phyloP scores from a whole-genome alignment of 1,140 invertebrate species.

The Hermetia illucens region DNA sequence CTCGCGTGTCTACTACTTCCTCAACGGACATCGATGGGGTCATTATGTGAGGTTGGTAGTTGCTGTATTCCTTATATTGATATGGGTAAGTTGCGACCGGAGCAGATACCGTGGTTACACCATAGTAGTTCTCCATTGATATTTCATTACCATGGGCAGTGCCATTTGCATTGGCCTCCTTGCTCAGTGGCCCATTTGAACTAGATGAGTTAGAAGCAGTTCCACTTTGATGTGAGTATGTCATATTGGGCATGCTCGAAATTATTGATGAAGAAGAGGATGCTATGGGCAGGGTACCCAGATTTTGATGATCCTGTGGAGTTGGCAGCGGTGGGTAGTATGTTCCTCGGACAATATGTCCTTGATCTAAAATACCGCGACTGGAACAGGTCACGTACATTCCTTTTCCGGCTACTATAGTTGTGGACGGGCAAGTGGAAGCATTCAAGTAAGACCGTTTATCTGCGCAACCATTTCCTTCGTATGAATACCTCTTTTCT shows the following conservation, averaged over 20 bases:
- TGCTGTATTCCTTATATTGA: constrained; percentile 6
- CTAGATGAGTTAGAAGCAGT: neutral
- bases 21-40: constrained; percentile 15
- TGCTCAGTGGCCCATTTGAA: constrained; percentile 1
- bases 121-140: constrained; percentile 24
- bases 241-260: constrained; percentile 8
- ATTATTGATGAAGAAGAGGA: neutral
- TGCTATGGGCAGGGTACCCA: constrained; percentile 32
- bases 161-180: neutral
- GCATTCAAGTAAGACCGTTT: neutral
- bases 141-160: constrained; percentile 11
- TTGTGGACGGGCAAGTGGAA: constrained; percentile 16
- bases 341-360: constrained; percentile 63
- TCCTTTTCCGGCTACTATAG: constrained; percentile 59
- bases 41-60: constrained; percentile 1
- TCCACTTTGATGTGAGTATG: too few species aligned
- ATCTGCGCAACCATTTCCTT: constrained; percentile 1
- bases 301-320: constrained; percentile 52
- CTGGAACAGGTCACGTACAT: constrained; percentile 79
- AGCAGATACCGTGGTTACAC: constrained; percentile 8
- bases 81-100: constrained; percentile 6
- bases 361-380: constrained; percentile 58
- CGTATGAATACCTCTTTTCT: constrained; percentile 1
- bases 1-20: constrained; percentile 41
- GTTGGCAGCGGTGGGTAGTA: constrained; percentile 73